phyloP scores from a whole-genome alignment of 35 echinoderm and acorn worm species.

The Hemicentrotus pulcherrimus region DNA sequence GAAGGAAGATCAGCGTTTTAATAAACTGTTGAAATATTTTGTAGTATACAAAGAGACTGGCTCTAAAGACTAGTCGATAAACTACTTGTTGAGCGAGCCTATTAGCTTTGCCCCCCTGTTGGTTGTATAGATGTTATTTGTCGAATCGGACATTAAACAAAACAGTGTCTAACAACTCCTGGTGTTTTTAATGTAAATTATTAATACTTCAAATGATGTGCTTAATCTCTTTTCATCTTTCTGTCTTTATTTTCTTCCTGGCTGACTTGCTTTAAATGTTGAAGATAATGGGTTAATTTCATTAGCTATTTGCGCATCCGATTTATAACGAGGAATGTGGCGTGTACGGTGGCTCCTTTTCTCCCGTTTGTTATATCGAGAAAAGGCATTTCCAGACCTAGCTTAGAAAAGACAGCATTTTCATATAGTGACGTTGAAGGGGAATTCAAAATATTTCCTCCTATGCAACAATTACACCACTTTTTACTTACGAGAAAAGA shows the following conservation, averaged over 20 bases:
- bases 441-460: too few relatives aligned
- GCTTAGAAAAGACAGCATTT: too few relatives aligned
- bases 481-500: neutral
- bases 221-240: neutral
- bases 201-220: neutral
- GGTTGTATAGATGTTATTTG: conserved; percentile 10
- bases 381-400: too few relatives aligned
- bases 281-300: neutral
- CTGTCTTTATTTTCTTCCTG: neutral
- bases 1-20: neutral
- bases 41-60: conserved; percentile 15
- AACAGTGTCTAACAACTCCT: neutral
- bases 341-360: too few relatives aligned
- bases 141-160: conserved; percentile 16
- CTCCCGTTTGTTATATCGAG: too few relatives aligned
- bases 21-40: conserved; percentile 24
- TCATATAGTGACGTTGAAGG: too few relatives aligned
- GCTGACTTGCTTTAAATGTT: neutral
- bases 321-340: neutral
- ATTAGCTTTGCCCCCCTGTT: neutral
- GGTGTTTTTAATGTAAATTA: neutral
- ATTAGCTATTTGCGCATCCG: neutral
- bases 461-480: neutral
- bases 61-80: conserved; percentile 26
- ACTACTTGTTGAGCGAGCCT: neutral